Evolutionary conservation across 2,113 vertebrate genomes (phyloP).

Genomic region (Paedocypris sp.): DNA sequence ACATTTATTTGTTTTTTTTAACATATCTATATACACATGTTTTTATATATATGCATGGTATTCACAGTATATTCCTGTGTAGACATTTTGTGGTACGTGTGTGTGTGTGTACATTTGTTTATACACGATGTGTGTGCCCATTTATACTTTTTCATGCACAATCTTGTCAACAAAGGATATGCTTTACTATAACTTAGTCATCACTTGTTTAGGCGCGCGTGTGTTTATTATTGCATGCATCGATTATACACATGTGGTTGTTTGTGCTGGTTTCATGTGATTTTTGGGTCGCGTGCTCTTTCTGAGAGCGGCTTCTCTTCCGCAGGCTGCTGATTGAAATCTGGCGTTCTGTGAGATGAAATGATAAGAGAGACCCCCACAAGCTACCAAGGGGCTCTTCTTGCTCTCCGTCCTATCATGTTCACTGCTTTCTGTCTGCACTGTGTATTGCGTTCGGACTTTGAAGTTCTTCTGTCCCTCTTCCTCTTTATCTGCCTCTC

Average conservation of each 20-base stretch:
- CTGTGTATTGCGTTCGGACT: slow-evolving; percentile 27
- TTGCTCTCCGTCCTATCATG: slow-evolving; percentile 49
- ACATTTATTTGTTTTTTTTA: no score
- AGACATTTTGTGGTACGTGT: no score
- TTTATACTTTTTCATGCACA: no score
- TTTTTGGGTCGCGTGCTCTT: slow-evolving; percentile 28
- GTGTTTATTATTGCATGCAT: slow-evolving; percentile 7
- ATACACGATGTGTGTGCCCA: no score
- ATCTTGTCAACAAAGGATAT: no score
- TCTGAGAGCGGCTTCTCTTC: slow-evolving; percentile 49
- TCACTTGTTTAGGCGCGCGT: not conserved
- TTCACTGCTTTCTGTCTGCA: slow-evolving; percentile 41
- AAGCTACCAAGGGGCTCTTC: slow-evolving; percentile 49
- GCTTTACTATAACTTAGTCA: no score
- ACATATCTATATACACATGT: no score
- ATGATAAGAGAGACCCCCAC: slow-evolving; percentile 30
- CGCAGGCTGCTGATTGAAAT: slow-evolving; percentile 39
- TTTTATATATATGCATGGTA: no score
- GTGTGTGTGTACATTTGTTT: no score
- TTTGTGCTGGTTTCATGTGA: no score
- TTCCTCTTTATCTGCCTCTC: slow-evolving; percentile 9
- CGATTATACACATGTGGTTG: slow-evolving; percentile 39
- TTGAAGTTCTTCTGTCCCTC: slow-evolving; percentile 29
- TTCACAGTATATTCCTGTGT: no score
- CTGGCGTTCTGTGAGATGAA: slow-evolving; percentile 55